phyloP scores from a whole-genome alignment of 2,113 vertebrate species.

The Oreochromis spilurus region DNA sequence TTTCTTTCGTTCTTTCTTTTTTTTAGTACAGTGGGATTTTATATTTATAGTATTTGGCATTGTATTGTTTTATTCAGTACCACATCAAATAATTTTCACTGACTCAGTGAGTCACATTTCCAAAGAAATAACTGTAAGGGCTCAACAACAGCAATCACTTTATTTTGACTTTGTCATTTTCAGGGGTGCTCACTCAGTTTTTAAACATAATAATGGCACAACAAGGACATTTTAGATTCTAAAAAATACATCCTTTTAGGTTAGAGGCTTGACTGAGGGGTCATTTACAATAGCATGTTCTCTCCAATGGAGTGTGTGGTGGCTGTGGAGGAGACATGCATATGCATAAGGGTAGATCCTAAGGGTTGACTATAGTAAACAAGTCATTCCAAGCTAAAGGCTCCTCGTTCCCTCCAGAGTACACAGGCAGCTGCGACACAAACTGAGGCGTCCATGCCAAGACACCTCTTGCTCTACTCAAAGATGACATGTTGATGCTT shows the following conservation, averaged over 20 bases:
- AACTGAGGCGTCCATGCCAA: conserved; percentile 31
- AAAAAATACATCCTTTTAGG: background rate
- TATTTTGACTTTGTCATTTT: background rate
- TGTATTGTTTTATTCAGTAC: background rate
- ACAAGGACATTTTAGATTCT: background rate
- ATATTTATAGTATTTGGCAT: background rate
- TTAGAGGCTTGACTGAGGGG: background rate
- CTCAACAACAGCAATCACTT: background rate
- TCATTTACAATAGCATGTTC: background rate
- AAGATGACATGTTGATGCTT: conserved; percentile 51
- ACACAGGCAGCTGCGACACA: conserved; percentile 45
- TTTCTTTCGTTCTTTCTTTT: background rate
- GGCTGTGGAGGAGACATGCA: background rate
- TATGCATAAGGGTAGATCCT: conserved; percentile 25
- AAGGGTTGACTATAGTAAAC: conserved; percentile 32
- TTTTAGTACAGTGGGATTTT: background rate
- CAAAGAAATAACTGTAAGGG: background rate
- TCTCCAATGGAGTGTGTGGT: background rate
- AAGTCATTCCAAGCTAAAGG: conserved; percentile 38
- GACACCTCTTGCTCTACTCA: conserved; percentile 43
- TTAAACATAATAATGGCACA: background rate
- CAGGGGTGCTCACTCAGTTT: background rate
- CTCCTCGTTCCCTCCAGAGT: conserved; percentile 13
- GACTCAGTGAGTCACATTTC: background rate
- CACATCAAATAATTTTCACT: background rate